Evolutionary conservation across 2,888 invertebrate genomes (phyloP).

Genomic region (Tridacna gigas): DNA sequence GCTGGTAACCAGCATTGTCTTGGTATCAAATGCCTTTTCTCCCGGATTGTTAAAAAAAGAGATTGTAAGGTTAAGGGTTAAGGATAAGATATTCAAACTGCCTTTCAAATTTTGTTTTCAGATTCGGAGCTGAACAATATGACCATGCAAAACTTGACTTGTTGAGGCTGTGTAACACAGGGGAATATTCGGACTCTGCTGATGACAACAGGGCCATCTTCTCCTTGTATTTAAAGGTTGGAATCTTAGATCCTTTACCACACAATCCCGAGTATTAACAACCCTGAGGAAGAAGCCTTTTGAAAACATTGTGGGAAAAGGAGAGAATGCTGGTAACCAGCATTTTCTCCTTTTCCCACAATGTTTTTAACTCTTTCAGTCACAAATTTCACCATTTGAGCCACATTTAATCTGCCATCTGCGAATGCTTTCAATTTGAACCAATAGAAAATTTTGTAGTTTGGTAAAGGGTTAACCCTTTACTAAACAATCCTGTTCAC

Average conservation of each 20-base stretch:
- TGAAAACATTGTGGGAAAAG: not conserved
- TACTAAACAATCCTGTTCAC: too few relatives aligned
- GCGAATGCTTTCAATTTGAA: too few relatives aligned
- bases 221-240: conserved; percentile 63
- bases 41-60: too few relatives aligned
- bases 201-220: conserved; percentile 68
- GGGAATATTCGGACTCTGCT: conserved; percentile 32
- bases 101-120: conserved; percentile 28
- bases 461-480: too few relatives aligned
- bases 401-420: too few relatives aligned
- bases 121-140: conserved; percentile 56
- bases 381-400: too few relatives aligned
- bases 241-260: not conserved
- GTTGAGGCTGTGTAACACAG: conserved; percentile 69
- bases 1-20: too few relatives aligned
- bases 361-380: not conserved
- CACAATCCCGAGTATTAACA: not conserved
- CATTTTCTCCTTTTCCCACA: not conserved
- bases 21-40: too few relatives aligned
- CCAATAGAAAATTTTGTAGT: too few relatives aligned
- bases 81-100: too few relatives aligned
- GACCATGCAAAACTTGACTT: conserved; percentile 70
- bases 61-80: too few relatives aligned
- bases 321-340: not conserved
- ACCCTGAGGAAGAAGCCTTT: not conserved